These are phyloP conservation scores for Hipposideros armiger DNA, from an alignment of 2,113 vertebrate species.

Conservation along the genomic window DNA sequence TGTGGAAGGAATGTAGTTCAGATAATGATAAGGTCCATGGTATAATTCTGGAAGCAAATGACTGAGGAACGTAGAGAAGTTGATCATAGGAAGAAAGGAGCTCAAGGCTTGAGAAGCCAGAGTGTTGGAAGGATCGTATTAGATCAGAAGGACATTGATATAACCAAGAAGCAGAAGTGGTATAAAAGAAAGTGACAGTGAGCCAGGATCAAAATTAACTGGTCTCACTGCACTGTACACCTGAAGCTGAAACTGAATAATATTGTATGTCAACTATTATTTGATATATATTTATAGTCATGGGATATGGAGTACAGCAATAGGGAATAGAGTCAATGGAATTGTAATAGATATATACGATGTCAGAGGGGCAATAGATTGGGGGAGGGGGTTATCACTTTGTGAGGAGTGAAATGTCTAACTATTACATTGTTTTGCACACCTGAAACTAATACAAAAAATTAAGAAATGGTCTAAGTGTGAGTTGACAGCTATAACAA, in stretches of 20 bases:
- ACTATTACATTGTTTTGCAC: too few species aligned
- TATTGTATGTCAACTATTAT: too few species aligned
- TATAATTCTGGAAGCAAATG: background rate
- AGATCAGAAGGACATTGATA: background rate
- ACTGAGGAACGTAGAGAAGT: background rate
- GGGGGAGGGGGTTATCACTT: too few species aligned
- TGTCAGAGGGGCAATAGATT: too few species aligned
- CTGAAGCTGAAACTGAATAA: too few species aligned
- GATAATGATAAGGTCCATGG: background rate
- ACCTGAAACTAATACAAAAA: background rate
- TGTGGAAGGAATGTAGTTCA: background rate
- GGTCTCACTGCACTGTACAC: too few species aligned
- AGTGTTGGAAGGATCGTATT: background rate
- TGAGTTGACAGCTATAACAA: background rate
- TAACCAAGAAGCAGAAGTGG: background rate
- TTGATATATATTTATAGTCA: too few species aligned
- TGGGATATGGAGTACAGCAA: too few species aligned
- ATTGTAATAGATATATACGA: too few species aligned
- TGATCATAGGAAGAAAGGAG: background rate
- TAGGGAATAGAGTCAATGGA: too few species aligned
- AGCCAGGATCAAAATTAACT: background rate
- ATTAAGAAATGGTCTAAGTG: background rate
- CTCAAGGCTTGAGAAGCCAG: background rate
- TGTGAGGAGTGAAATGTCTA: too few species aligned
- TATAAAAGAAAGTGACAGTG: background rate